Base-by-base conservation (phyloP, 2,888 invertebrate genomes). In the Myopa tessellatipennis region DNA sequence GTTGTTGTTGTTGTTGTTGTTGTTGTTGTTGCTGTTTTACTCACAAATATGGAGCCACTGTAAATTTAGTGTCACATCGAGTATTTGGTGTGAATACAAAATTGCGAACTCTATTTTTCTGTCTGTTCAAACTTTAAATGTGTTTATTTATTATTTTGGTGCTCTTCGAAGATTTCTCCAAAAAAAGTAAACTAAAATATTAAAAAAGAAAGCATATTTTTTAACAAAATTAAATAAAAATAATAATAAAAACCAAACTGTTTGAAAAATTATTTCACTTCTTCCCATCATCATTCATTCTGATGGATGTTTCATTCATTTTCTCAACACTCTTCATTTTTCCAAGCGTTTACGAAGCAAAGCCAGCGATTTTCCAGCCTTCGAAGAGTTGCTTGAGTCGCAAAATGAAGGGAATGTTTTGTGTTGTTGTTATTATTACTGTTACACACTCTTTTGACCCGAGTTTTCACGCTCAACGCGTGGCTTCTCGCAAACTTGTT, bases 401-500 rank as follows among this genome's bases (percentile, higher is more conserved):
- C 55, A 12, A 55, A n/a, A 55, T 55, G 5, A 63, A 63, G 63
- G 63, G 63, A 18, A 26, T 63, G 2, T 26, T 63, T 63, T 26
- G 1, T 26, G 36, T 34, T 34, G 34, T 63, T 36, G 12, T 18
- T 63, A 4, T 63, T 63, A 10, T 26, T n/a, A 34, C 1, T 5
- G 14, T 26, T n/a, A 34, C 1, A 34, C 14, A 12, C 55, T 55
- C 55, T 55, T 14, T n/a, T n/a, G 14, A 55, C 16, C 10, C 10
- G 55, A 55, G n/a, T 55, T 70, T 70, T 55, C 38, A 26, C 55
- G 10, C 18, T 26, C 45, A 10, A 10, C 45, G 16, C 45, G 6
- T 10, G n/a, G 18, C 52, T 70, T 70, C 70, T 70, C 70, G 34
- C 36, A 26, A 70, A 70, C 70, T 70, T 26, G 70, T 12, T 70